A percentile compares a stretch with the other conserved stretches of the same genome.
Evolutionary conservation across 2,888 invertebrate genomes (phyloP).

Genomic region (Biston stratarius): DNA sequence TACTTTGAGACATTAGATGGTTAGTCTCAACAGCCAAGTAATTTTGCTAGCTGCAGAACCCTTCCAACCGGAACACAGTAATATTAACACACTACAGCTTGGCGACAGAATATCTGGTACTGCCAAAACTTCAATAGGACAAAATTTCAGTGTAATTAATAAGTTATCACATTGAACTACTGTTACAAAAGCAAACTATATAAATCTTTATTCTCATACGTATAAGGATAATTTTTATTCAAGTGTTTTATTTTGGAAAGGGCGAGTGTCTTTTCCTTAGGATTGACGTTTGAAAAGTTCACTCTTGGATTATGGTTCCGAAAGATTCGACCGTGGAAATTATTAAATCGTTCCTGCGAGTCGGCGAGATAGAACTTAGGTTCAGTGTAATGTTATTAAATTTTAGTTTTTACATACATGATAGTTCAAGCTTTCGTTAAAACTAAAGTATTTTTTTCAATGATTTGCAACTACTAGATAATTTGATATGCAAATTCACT

Average conservation of each 20-base stretch:
- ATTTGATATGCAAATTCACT: too few species aligned
- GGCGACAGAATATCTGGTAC: too few species aligned
- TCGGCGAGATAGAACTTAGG: neutral
- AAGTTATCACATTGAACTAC: constrained; percentile 13
- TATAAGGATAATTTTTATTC: constrained; percentile 27
- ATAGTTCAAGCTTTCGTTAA: too few species aligned
- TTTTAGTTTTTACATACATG: neutral
- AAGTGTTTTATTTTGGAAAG: constrained; percentile 44
- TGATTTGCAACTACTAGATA: too few species aligned
- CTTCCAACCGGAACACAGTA: too few species aligned
- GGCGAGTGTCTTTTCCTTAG: constrained; percentile 51
- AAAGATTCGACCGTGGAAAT: constrained; percentile 24
- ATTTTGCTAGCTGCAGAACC: too few species aligned
- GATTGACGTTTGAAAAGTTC: constrained; percentile 58
- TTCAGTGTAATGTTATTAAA: constrained; percentile 4
- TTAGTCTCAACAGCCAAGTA: too few species aligned
- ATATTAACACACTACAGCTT: too few species aligned
- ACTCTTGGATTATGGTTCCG: constrained; percentile 31
- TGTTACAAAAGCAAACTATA: neutral
- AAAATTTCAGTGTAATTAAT: too few species aligned
- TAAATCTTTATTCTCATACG: neutral
- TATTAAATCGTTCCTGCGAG: constrained; percentile 23
- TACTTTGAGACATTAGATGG: too few species aligned
- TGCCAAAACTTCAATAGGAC: too few species aligned
- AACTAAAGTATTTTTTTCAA: too few species aligned